Evolutionary conservation across 2,888 invertebrate genomes (phyloP).

Genomic region (Altica lythri): DNA sequence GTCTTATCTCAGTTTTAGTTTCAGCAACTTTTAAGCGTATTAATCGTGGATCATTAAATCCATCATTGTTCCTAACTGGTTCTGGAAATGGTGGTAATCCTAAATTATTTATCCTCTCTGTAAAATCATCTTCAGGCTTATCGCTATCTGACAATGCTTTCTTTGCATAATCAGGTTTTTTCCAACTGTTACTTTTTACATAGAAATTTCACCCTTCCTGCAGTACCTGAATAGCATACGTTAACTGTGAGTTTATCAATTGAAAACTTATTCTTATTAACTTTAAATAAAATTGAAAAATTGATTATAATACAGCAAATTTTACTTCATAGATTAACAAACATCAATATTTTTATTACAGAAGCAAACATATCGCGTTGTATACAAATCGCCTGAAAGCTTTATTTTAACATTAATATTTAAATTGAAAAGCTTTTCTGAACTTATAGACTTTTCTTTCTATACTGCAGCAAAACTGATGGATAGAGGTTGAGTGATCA

Average conservation of each 20-base stretch:
- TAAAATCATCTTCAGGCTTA: slow-evolving; percentile 85
- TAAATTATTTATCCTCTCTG: slow-evolving; percentile 64
- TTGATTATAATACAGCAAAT: too few relatives aligned
- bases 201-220: slow-evolving; percentile 97
- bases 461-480: too few relatives aligned
- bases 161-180: slow-evolving; percentile 95
- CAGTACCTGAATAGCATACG: slow-evolving; percentile 87
- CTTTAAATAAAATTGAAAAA: too few relatives aligned
- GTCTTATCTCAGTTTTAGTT: slow-evolving; percentile 59
- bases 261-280: too few relatives aligned
- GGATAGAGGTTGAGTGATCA: too few relatives aligned
- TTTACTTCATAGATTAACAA: too few relatives aligned
- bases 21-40: slow-evolving; percentile 68
- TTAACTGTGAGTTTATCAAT: slow-evolving; percentile 58
- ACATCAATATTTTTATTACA: too few relatives aligned
- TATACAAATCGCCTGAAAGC: too few relatives aligned
- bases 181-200: slow-evolving; percentile 99
- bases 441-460: too few relatives aligned
- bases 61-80: slow-evolving; percentile 49
- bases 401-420: too few relatives aligned
- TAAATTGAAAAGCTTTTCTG: too few relatives aligned
- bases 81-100: slow-evolving; percentile 49
- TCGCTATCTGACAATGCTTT: slow-evolving; percentile 84
- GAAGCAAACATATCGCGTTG: too few relatives aligned
- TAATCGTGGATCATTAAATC: slow-evolving; percentile 81